These are phyloP conservation scores for Bergia sp. DNA, from an alignment of 92 coral and sea anemone species.

Conservation along the genomic window DNA sequence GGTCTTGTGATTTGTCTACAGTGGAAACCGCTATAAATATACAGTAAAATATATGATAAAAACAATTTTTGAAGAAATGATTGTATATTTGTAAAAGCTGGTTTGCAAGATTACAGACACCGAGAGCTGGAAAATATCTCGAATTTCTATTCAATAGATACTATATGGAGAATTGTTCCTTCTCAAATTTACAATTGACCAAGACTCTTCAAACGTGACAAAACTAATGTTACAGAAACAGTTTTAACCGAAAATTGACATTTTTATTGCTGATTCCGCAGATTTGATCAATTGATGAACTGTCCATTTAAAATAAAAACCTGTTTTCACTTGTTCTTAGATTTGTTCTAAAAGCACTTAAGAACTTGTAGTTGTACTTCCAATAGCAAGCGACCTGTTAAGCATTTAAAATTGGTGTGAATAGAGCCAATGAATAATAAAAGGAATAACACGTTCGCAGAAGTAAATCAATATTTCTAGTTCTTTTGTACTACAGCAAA, in stretches of 20 bases:
- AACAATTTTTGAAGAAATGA: background rate
- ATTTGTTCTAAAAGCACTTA: constrained; percentile 8
- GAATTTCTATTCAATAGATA: background rate
- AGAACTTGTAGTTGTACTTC: background rate
- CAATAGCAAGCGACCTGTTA: constrained; percentile 34
- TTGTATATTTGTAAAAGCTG: background rate
- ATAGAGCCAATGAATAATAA: constrained; percentile 31
- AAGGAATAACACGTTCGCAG: constrained; percentile 19
- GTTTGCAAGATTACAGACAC: background rate
- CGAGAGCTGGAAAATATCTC: background rate
- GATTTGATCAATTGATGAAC: constrained; percentile 19
- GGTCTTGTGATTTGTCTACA: constrained; percentile 44
- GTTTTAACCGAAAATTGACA: constrained; percentile 11
- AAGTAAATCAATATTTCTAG: constrained; percentile 12
- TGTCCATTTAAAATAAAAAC: constrained; percentile 16
- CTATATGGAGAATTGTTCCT: background rate
- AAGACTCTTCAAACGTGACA: constrained; percentile 18
- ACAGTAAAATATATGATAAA: background rate
- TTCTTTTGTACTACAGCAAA: constrained; percentile 31
- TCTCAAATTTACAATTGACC: background rate
- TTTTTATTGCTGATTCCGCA: constrained; percentile 29
- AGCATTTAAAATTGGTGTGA: background rate
- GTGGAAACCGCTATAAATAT: constrained; percentile 23
- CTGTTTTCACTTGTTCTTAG: constrained; percentile 6
- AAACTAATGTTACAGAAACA: background rate